Conservation (phyloP, 2,113 vertebrate species). For the Ia io region DNA sequence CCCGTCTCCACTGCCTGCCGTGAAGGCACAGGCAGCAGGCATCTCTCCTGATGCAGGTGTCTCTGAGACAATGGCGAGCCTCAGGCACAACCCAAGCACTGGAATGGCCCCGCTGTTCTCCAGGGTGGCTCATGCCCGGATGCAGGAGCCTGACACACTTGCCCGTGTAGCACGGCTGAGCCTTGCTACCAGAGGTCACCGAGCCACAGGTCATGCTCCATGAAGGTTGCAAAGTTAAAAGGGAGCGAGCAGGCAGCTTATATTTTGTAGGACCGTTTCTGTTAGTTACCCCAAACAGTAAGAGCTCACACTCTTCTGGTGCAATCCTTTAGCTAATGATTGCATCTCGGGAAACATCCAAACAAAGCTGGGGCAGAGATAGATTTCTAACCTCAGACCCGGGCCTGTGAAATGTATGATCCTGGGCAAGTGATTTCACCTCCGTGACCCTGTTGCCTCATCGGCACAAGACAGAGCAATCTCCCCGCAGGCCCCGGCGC, state of each 20-base stretch:
- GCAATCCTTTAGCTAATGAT: neutral
- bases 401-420: neutral
- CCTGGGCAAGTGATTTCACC: neutral
- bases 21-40: neutral
- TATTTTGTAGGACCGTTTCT: neutral
- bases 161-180: neutral
- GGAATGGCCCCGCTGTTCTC: neutral
- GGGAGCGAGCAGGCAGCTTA: neutral
- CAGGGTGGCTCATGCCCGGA: neutral
- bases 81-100: neutral
- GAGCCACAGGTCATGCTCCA: neutral
- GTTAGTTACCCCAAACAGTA: slow-evolving; percentile 47
- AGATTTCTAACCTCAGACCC: neutral
- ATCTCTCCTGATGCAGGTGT: neutral
- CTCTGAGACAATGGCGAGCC: slow-evolving; percentile 29
- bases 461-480: neutral
- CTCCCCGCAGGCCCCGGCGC: neutral
- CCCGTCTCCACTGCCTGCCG: neutral
- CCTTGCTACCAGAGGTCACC: neutral
- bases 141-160: neutral
- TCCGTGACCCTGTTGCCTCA: neutral
- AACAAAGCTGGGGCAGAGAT: neutral
- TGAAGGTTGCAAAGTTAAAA: neutral
- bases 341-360: neutral
- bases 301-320: neutral